Conservation (phyloP, 2,797 vertebrate species). For the Cygnus olor region DNA sequence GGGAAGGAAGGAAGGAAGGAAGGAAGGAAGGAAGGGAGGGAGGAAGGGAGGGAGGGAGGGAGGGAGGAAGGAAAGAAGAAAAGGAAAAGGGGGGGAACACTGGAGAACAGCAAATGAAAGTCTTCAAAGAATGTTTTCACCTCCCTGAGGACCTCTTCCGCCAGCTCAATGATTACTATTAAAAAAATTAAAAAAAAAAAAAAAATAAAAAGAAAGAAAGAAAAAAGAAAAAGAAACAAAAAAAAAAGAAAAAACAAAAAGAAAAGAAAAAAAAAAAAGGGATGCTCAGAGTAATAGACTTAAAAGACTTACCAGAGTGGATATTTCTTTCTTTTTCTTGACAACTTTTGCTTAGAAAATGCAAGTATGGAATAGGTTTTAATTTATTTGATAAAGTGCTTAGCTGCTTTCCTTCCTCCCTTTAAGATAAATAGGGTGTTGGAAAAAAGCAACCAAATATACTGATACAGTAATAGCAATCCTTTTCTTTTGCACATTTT, state of each 20-base stretch:
- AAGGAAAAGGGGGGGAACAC: too few relatives aligned
- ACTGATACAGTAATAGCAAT: neutral
- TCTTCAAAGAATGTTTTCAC: neutral
- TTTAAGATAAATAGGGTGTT: neutral
- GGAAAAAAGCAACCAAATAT: neutral
- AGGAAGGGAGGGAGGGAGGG: too few relatives aligned
- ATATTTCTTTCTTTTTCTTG: neutral
- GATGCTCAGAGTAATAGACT: neutral
- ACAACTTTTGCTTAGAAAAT: neutral
- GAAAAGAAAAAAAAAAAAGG: neutral
- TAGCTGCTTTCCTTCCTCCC: neutral
- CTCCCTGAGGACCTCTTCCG: neutral
- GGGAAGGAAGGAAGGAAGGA: too few relatives aligned
- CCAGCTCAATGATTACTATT: neutral
- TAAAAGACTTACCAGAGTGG: neutral
- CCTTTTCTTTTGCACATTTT: neutral
- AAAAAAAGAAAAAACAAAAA: neutral
- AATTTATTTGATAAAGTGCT: conserved; percentile 1
- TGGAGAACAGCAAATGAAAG: neutral
- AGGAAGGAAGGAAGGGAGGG: too few relatives aligned
- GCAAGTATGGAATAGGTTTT: neutral
- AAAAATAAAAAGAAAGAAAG: neutral
- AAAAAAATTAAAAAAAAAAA: neutral
- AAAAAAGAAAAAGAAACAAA: too few relatives aligned
- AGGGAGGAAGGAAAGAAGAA: too few relatives aligned